A percentile compares a stretch with the other conserved stretches of the same genome.
These are phyloP conservation scores for Polyergus mexicanus DNA, from an alignment of 1,140 invertebrate species.

Conservation along the genomic window DNA sequence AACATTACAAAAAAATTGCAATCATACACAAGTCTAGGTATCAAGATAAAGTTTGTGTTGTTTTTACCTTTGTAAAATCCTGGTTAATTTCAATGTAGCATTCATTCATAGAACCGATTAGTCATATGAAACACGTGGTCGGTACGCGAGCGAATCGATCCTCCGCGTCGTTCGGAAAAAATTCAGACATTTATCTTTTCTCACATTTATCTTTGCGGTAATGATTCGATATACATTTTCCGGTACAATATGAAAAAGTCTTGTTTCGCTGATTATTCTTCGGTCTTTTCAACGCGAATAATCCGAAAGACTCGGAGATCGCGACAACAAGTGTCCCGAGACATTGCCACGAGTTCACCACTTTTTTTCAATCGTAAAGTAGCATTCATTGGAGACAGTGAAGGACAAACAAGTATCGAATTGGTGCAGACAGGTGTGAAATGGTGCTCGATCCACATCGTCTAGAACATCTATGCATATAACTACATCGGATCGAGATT, in stretches of 20 bases:
- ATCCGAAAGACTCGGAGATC: conserved; percentile 57
- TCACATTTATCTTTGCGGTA: neutral
- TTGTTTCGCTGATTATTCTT: neutral
- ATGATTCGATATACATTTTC: neutral
- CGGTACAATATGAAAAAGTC: too few species aligned
- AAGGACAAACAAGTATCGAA: conserved; percentile 84
- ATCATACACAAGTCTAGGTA: conserved; percentile 74
- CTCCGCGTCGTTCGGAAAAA: conserved; percentile 72
- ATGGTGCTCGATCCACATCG: conserved; percentile 84
- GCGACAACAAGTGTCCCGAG: conserved; percentile 71
- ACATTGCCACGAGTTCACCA: conserved; percentile 75
- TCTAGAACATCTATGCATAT: conserved; percentile 83
- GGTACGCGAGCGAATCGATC: conserved; percentile 71
- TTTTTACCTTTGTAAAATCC: conserved; percentile 87
- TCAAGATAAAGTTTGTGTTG: conserved; percentile 81
- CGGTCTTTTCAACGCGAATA: neutral
- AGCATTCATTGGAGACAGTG: conserved; percentile 74
- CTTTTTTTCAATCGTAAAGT: conserved; percentile 72
- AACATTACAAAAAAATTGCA: conserved; percentile 66
- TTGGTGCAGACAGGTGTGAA: conserved; percentile 85
- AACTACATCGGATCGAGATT: conserved; percentile 75
- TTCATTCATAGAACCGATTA: conserved; percentile 86
- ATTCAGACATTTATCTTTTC: conserved; percentile 11
- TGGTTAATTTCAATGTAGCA: conserved; percentile 86
- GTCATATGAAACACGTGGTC: conserved; percentile 82